Evolutionary conservation across 2,888 invertebrate genomes (phyloP), one percentile per base, ranked within the genome.

Genomic region (Acanthosepion esculentum): DNA sequence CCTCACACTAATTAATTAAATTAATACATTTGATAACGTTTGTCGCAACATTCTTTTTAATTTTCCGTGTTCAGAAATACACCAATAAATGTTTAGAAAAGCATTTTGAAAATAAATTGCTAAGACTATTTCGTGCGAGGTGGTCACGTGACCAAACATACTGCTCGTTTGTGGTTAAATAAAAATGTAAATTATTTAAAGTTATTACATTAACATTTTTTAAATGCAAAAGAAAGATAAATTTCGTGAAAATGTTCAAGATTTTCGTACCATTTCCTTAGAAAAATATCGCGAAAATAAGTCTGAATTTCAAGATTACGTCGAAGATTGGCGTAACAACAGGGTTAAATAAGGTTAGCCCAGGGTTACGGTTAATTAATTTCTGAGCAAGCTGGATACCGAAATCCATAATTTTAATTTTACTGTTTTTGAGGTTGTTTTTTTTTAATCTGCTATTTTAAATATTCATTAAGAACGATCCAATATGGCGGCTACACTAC

Each of bases 101-200:
- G 2, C 78, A 78, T n/a, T n/a, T 15, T 15, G 78, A 78, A 78
- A 78, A 78, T 78, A 78, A 78, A 78, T 78, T 78, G n/a, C 15
- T 7, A n/a, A 78, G n/a, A 78, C n/a, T 10, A 78, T 78, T 78
- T 78, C n/a, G 18, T 78, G 78, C n/a, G 78, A 78, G 15, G n/a
- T n/a, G 78, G 33, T 78, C 78, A 78, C 78, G 78, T 78, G 78
- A 78, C 78, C n/a, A 78, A 78, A 78, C 78, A 78, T 78, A 78
- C 78, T 78, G 78, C 78, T n/a, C n/a, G 33, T 78, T n/a, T 33
- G 78, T 78, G 10, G n/a, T 3, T 78, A 15, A 20, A 59, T 59
- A 15, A 50, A 15, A 50, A 41, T 41, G 41, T 41, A 41, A 41
- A 41, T 41, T 2, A 41, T 41, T 41, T 41, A 41, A 41, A 41